Base-by-base conservation (phyloP, 2,113 vertebrate genomes). In the Colossoma macropomum region DNA sequence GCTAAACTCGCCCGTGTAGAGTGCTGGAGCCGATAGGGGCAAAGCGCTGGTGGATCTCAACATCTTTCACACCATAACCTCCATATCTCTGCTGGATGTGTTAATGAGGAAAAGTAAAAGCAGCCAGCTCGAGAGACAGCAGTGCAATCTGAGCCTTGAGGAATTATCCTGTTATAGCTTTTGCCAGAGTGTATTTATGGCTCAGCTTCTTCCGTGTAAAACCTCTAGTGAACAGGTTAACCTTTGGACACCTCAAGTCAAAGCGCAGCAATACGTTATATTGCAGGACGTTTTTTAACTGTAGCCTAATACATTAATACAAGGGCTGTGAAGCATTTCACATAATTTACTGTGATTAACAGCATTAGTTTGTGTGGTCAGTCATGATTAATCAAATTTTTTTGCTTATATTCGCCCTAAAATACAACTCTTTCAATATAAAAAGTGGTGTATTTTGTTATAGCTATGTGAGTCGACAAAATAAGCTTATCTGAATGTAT, bases 51-150 rank as follows among this genome's bases (percentile, higher is more conserved):
- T 74, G 74, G 50, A 80, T 77, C 69, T 68, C 34, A 73, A 60
- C 84, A 71, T 82, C 65, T 75, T 77, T 84, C 71, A 65, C 65
- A 77, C 68, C 68, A 34, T 74, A 68, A 52, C 52, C 30, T 76
- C 21, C 12, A 38, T 70, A 32, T 78, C 41, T 79, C 69, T 82
- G 50, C 32, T 65, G 79, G 72, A 84, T 12, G 82, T 87, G 86
- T 59, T 87, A 87, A 87, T 84, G 82, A 87, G 86, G 62, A 54
- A 81, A 75, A 82, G 75, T 60, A 60, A 82, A 82, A 81, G 50
- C 69, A 75, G 62, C 48, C 72, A 17, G 30, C n/a, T 23, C 27
- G n/a, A n/a, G 28, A 82, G 65, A 77, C 63, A 70, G 81, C 52
- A n/a, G 65, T 60, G 41, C 38, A 59, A 60, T 25, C 17, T 32